Percentiles rank a stretch among this genome's conserved stretches.
Evolutionary conservation across 1,140 invertebrate species (phyloP).

Genomic region (Macrobrachium nipponense): DNA sequence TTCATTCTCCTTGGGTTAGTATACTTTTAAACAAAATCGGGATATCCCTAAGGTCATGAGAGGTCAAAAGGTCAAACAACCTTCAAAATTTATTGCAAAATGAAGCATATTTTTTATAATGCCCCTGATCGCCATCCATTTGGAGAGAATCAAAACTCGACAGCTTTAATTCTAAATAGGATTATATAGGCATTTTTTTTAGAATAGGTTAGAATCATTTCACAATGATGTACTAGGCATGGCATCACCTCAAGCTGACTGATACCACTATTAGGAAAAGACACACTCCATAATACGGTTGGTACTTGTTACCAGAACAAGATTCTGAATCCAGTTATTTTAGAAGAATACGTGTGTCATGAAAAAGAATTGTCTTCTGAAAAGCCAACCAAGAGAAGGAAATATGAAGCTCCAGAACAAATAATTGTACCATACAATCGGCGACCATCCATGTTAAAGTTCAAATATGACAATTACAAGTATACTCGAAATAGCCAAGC

Average conservation of each 20-base stretch:
- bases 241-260: too few relatives aligned
- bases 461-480: slow-evolving; percentile 5
- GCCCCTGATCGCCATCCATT: not conserved
- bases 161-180: slow-evolving; percentile 1
- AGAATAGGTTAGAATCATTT: too few relatives aligned
- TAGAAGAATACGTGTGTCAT: too few relatives aligned
- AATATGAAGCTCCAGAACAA: slow-evolving; percentile 12
- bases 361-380: too few relatives aligned
- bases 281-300: slow-evolving; percentile 9
- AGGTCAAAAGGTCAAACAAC: slow-evolving; percentile 12
- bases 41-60: too few relatives aligned
- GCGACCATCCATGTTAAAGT: slow-evolving; percentile 1
- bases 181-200: not conserved
- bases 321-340: slow-evolving; percentile 2
- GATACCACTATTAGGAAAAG: too few relatives aligned
- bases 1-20: not conserved
- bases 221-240: too few relatives aligned
- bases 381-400: too few relatives aligned
- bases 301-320: too few relatives aligned
- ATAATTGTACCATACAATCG: slow-evolving; percentile 13
- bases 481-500: not conserved
- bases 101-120: not conserved
- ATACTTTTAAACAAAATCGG: not conserved
- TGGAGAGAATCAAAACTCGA: too few relatives aligned
- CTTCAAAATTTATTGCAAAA: slow-evolving; percentile 1